Evolutionary conservation across 1,140 invertebrate genomes (phyloP), one percentile per base, ranked within the genome.

Genomic region (Zaprionus ghesquierei): DNA sequence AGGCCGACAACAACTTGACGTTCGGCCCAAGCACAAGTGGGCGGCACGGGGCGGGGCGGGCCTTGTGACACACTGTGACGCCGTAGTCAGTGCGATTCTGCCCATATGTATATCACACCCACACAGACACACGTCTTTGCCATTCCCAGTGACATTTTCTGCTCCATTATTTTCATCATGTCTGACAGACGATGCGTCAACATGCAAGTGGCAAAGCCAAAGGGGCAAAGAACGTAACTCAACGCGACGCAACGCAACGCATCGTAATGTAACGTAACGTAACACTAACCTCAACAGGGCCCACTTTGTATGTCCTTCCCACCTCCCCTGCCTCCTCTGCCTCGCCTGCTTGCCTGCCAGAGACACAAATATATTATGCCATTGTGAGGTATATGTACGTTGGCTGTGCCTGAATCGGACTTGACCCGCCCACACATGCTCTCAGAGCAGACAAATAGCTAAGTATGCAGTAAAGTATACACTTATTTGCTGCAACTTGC

Each of bases 121-220:
- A 35, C 44, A 62, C 29, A 81, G 50, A 61, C 22, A 50, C 60
- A 55, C 73, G 71, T 79, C 82, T 69, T 82, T 73, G 79, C 63
- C 81, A 87, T 81, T 56, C 64, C 69, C 70, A 89, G 84, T 84
- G 84, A 89, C 85, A 89, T 89, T 89, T 87, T 89, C 84, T 89
- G 84, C 85, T 89, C 85, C 84, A 89, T 89, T 89, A 89, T 89
- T 89, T 89, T 89, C 84, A 89, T 89, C 85, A 89, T 89, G 84
- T 89, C 70, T 89, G 85, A 89, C 84, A 89, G 84, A 89, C 80
- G 85, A 89, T 77, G 75, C 87, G 87, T 84, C 85, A 89, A 89
- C 84, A 89, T 89, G 84, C 79, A 89, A 89, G 69, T 84, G 71
- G 64, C 70, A 64, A 44, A 77, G 71, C 61, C 70, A 64, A 44